Conservation (phyloP, 2,113 vertebrate species). For the Notarius quadriscutis region DNA sequence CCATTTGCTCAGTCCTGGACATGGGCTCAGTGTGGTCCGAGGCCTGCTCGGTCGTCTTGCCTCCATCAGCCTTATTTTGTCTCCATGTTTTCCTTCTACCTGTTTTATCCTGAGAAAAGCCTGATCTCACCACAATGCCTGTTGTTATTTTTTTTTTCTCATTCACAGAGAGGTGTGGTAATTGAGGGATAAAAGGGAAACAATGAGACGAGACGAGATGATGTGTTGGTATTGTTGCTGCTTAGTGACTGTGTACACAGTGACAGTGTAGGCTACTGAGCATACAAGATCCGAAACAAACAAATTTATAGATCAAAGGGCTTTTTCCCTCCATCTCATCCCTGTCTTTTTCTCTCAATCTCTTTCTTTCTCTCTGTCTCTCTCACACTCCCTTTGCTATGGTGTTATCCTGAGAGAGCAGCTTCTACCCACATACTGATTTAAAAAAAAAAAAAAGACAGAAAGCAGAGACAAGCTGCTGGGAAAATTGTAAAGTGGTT, state of each 20-base stretch:
- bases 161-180: slow-evolving; percentile 1
- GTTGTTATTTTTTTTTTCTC: neutral
- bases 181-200: slow-evolving; percentile 1
- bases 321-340: neutral
- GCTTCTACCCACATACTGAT: slow-evolving; percentile 62
- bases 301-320: neutral
- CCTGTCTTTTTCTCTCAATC: slow-evolving; percentile 28
- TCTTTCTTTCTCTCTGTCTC: neutral
- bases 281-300: slow-evolving; percentile 12
- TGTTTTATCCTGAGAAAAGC: slow-evolving; percentile 11
- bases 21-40: neutral
- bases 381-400: slow-evolving; percentile 46
- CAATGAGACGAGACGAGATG: neutral
- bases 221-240: slow-evolving; percentile 5
- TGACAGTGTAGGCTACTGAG: neutral
- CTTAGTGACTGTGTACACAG: neutral
- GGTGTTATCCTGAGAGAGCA: slow-evolving; percentile 62
- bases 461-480: slow-evolving; percentile 15
- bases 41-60: neutral
- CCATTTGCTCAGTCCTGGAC: neutral
- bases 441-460: slow-evolving; percentile 42
- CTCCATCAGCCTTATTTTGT: slow-evolving; percentile 1
- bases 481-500: neutral
- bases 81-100: neutral
- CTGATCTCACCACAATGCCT: neutral